A percentile compares a stretch with the other conserved stretches of the same genome.
Evolutionary conservation across 2,797 vertebrate genomes (phyloP).

Genomic region (Pelodytes ibericus): DNA sequence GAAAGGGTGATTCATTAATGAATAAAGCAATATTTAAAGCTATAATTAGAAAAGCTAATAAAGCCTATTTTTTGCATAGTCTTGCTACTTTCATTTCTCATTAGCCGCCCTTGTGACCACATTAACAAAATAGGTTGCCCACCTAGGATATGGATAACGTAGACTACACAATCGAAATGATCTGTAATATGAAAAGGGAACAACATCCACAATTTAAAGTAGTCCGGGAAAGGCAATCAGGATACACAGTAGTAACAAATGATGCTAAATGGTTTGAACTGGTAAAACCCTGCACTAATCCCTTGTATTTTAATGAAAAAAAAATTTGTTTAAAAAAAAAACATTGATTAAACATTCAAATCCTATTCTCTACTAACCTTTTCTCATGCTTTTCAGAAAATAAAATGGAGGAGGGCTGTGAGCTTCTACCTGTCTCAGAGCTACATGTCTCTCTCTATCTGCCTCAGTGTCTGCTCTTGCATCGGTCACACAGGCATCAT

Average conservation of each 20-base stretch:
- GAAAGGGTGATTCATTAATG: slow-evolving; percentile 19
- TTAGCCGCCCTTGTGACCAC: too few relatives aligned
- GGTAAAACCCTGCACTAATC: slow-evolving; percentile 26
- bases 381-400: neutral
- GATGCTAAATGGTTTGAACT: too few relatives aligned
- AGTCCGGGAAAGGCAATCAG: too few relatives aligned
- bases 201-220: too few relatives aligned
- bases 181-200: too few relatives aligned
- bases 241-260: too few relatives aligned
- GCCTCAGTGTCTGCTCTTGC: slow-evolving; percentile 66
- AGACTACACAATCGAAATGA: too few relatives aligned
- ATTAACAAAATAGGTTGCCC: too few relatives aligned
- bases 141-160: too few relatives aligned
- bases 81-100: too few relatives aligned
- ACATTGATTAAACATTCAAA: slow-evolving; percentile 42
- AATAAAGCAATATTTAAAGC: slow-evolving; percentile 12
- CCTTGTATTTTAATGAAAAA: slow-evolving; percentile 71
- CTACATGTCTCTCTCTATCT: slow-evolving; percentile 67
- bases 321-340: slow-evolving; percentile 62
- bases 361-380: neutral
- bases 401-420: slow-evolving; percentile 60
- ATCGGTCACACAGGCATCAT: slow-evolving; percentile 67
- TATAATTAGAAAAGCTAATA: neutral
- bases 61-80: neutral
- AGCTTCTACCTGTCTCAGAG: slow-evolving; percentile 69